Percentiles rank a stretch among this genome's conserved stretches.
Conservation (phyloP, 2,113 vertebrate species). For the Erinaceus europaeus region DNA sequence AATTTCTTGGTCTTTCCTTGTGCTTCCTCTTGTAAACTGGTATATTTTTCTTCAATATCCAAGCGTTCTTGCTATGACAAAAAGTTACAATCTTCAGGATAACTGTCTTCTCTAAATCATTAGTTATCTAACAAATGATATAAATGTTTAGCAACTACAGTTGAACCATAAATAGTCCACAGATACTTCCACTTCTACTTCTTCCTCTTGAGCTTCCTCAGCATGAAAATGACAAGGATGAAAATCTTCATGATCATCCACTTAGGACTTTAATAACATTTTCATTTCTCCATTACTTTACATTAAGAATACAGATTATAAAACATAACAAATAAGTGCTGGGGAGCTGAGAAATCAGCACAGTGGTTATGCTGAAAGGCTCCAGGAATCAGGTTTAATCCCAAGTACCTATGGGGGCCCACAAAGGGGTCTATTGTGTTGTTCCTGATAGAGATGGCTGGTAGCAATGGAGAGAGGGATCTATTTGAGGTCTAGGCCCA, state of each 20-base stretch:
- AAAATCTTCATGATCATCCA: neutral
- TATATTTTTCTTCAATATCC: conserved; percentile 99
- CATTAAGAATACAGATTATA: neutral
- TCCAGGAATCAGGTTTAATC: too few species aligned
- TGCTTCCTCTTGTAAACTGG: conserved; percentile 97
- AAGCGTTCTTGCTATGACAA: conserved; percentile 94
- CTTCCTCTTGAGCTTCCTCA: neutral
- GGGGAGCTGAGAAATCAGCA: too few species aligned
- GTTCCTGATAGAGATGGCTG: too few species aligned
- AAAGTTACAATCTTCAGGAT: conserved; percentile 46
- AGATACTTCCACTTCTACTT: too few species aligned
- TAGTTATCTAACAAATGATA: conserved; percentile 26
- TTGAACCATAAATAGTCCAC: neutral
- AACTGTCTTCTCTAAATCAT: conserved; percentile 34
- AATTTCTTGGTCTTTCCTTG: conserved; percentile 99
- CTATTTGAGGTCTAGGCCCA: too few species aligned
- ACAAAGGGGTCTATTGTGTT: too few species aligned
- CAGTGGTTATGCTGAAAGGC: too few species aligned
- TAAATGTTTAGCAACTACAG: neutral
- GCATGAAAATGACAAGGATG: neutral
- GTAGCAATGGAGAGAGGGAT: too few species aligned
- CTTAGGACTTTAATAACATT: neutral
- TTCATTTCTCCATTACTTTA: neutral
- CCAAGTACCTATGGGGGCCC: too few species aligned
- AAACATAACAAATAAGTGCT: too few species aligned